phyloP scores from a whole-genome alignment of 2,888 invertebrate species.

The Machimus rusticus region DNA sequence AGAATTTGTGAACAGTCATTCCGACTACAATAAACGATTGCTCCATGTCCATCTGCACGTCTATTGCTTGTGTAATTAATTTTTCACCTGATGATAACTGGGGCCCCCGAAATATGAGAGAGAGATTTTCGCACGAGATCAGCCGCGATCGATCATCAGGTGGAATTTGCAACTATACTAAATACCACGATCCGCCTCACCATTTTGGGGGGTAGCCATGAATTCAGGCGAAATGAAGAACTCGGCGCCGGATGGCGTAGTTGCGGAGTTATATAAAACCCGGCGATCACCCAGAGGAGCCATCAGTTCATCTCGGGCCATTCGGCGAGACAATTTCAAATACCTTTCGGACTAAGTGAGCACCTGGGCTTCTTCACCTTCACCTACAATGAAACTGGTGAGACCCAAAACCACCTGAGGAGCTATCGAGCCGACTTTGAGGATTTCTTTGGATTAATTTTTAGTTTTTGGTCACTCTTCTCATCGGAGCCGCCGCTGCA shows the following conservation, averaged over 20 bases:
- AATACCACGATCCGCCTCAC: not conserved
- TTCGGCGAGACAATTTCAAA: conserved; percentile 14
- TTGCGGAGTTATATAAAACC: conserved; percentile 41
- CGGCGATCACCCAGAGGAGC: conserved; percentile 40
- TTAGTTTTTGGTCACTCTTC: conserved; percentile 48
- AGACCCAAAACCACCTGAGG: not conserved
- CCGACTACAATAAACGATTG: not conserved
- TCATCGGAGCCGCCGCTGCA: conserved; percentile 52
- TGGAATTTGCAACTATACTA: not conserved
- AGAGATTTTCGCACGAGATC: conserved; percentile 1
- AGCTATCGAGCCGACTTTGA: not conserved
- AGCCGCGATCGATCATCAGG: not conserved
- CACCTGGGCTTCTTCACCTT: not conserved
- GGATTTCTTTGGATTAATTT: conserved; percentile 16
- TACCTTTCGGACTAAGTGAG: conserved; percentile 35
- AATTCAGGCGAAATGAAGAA: not conserved
- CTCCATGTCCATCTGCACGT: not conserved
- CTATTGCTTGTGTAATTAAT: conserved; percentile 1
- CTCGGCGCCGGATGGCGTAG: not conserved
- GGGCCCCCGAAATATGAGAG: not conserved
- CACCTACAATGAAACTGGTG: conserved; percentile 46
- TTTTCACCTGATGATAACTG: not conserved
- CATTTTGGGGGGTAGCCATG: not conserved
- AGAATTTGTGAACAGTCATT: not conserved
- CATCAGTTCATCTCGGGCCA: conserved; percentile 48